Evolutionary conservation across 2,113 vertebrate genomes (phyloP).

Genomic region (Phaetusa simplex): DNA sequence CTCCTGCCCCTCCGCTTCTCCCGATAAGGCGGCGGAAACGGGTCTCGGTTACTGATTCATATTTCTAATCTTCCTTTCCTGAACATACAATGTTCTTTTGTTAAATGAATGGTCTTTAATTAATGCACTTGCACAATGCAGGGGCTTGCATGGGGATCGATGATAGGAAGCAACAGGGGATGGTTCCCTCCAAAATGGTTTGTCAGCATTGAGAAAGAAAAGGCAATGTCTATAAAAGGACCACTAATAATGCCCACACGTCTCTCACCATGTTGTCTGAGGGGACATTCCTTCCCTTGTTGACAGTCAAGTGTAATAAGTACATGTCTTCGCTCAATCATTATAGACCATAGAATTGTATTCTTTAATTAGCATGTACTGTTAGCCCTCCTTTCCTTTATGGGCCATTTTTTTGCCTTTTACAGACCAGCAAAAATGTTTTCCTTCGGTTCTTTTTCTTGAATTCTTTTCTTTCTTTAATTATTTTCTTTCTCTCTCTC

Average conservation of each 20-base stretch:
- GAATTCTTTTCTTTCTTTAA: not conserved
- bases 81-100: conserved; percentile 47
- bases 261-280: conserved; percentile 73
- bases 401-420: not conserved
- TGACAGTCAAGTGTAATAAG: conserved; percentile 68
- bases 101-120: conserved; percentile 64
- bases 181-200: conserved; percentile 65
- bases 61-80: conserved; percentile 57
- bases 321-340: conserved; percentile 65
- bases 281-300: conserved; percentile 63
- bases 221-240: conserved; percentile 54
- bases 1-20: not conserved
- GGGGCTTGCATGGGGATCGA: conserved; percentile 61
- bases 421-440: not conserved
- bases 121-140: conserved; percentile 53
- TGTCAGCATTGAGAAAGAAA: conserved; percentile 64
- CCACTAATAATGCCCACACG: conserved; percentile 74
- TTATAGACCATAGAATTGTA: conserved; percentile 63
- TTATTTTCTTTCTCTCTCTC: not conserved
- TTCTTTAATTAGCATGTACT: conserved; percentile 69
- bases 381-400: conserved; percentile 43
- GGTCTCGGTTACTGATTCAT: conserved; percentile 15
- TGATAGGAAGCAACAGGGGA: conserved; percentile 67
- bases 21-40: conserved; percentile 2
- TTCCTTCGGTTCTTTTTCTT: not conserved